Conservation (phyloP, 2,797 vertebrate genomes). For the Lutjanus argentimaculatus region DNA sequence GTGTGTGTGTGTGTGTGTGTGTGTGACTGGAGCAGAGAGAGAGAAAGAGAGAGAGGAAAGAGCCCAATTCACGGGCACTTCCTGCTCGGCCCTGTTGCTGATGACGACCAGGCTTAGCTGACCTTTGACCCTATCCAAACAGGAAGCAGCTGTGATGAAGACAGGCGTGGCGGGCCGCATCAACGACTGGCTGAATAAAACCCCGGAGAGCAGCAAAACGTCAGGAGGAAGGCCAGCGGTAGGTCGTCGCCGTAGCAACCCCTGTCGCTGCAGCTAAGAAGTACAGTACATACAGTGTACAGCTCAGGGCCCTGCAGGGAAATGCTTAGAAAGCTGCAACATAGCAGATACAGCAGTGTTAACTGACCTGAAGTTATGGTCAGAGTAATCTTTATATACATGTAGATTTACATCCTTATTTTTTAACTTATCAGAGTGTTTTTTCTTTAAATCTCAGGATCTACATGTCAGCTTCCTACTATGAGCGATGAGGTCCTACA, state of each 20-base stretch:
- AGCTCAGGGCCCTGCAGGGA: neutral
- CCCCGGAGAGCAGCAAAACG: conserved; percentile 92
- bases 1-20: conserved; percentile 21
- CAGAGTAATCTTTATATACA: neutral
- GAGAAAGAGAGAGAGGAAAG: conserved; percentile 37
- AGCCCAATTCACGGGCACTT: conserved; percentile 53
- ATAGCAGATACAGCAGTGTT: neutral
- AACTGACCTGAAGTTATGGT: neutral
- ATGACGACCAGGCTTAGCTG: conserved; percentile 56
- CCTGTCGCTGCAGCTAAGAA: conserved; percentile 22
- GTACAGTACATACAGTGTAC: neutral
- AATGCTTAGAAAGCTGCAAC: neutral
- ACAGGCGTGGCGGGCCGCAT: conserved; percentile 98
- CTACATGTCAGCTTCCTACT: neutral
- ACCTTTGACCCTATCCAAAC: conserved; percentile 76
- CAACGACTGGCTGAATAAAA: conserved; percentile 99
- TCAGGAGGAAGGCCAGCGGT: conserved; percentile 93
- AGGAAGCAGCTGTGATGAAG: conserved; percentile 98
- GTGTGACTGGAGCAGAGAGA: conserved; percentile 9
- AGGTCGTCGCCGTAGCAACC: conserved; percentile 76
- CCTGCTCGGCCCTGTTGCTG: conserved; percentile 52
- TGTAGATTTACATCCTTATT: neutral
- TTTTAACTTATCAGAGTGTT: neutral
- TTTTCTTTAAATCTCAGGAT: neutral
- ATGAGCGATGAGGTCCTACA: no score